phyloP scores from a whole-genome alignment of 2,888 invertebrate species.

The Tetragonisca angustula region DNA sequence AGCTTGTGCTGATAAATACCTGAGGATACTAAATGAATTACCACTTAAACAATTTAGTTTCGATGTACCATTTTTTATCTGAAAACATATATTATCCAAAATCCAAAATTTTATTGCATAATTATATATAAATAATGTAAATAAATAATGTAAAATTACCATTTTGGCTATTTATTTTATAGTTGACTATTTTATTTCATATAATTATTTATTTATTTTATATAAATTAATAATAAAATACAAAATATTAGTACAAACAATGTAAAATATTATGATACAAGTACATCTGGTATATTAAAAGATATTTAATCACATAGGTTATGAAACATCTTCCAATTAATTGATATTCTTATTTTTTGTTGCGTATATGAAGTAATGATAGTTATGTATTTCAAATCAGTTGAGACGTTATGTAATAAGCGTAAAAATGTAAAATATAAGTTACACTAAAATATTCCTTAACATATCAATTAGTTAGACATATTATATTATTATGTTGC shows the following conservation, averaged over 20 bases:
- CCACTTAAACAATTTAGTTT: conserved; percentile 49
- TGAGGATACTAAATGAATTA: conserved; percentile 26
- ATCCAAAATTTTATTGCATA: neutral
- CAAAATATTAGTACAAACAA: conserved; percentile 8
- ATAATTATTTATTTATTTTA: neutral
- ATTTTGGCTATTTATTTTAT: conserved; percentile 22
- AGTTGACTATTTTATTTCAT: too few species aligned
- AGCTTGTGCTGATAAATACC: conserved; percentile 39
- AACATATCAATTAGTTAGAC: neutral
- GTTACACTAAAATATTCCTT: neutral
- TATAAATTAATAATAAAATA: neutral
- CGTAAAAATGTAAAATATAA: neutral
- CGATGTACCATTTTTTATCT: conserved; percentile 54
- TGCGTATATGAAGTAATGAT: neutral
- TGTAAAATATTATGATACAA: neutral
- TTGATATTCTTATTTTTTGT: conserved; percentile 31
- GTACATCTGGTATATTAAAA: neutral
- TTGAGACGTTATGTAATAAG: neutral
- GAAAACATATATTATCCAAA: neutral
- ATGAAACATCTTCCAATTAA: conserved; percentile 7
- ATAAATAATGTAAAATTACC: conserved; percentile 44
- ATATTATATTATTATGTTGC: neutral
- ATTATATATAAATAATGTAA: conserved; percentile 4
- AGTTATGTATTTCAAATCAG: neutral
- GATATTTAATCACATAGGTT: conserved; percentile 25